Evolutionary conservation across 2,113 vertebrate species (phyloP).

Genomic region (Gallinago media): DNA sequence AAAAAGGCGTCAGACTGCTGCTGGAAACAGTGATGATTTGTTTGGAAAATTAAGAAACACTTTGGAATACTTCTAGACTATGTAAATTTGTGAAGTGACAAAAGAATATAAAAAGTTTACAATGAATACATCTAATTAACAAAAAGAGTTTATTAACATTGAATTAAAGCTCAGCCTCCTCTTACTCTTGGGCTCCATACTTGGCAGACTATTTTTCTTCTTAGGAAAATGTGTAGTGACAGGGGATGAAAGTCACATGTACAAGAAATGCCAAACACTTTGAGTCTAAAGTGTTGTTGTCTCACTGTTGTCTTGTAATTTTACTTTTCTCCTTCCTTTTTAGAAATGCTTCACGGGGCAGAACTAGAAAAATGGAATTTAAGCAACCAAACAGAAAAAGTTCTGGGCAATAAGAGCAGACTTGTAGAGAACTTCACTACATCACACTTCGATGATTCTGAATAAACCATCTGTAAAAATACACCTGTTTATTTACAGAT

Average conservation of each 20-base stretch:
- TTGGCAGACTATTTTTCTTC: neutral
- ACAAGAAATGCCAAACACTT: neutral
- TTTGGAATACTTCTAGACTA: neutral
- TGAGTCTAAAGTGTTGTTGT: neutral
- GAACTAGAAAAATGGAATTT: neutral
- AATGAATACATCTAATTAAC: neutral
- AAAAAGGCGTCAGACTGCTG: neutral
- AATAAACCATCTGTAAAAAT: conserved; percentile 4
- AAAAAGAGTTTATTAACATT: neutral
- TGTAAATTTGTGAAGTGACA: neutral
- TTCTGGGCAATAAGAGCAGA: neutral
- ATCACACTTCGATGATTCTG: neutral
- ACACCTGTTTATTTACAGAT: neutral
- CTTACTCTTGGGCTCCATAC: neutral
- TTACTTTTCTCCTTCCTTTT: neutral
- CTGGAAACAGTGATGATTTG: neutral
- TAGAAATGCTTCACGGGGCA: neutral
- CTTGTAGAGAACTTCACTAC: neutral
- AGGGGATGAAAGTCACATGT: neutral
- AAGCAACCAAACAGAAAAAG: neutral
- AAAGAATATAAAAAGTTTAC: neutral
- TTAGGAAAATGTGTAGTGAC: neutral
- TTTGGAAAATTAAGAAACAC: neutral
- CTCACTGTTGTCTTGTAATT: neutral
- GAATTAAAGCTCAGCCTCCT: neutral